Base-by-base conservation (phyloP, 2,797 vertebrate genomes). In the Hyperoplus immaculatus region DNA sequence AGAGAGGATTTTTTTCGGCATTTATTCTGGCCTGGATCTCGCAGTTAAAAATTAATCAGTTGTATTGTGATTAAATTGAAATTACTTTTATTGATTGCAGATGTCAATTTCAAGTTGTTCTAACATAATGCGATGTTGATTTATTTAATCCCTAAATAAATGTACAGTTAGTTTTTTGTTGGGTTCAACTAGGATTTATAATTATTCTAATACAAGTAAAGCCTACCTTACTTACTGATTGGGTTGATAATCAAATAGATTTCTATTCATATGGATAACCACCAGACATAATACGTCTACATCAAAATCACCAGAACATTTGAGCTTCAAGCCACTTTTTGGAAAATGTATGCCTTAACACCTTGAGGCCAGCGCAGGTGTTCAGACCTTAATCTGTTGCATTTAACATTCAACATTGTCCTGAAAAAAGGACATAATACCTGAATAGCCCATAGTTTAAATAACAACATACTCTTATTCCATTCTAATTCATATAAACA, bases 21-120 rank as follows among this genome's bases (percentile, higher is more conserved):
- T 68, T 67, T 77, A 46, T 55, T 45, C 39, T 41, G 38, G 3
- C 76, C 65, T 79, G 11, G 72, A 49, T 61, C 29, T 9, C 65
- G 29, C 3, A 29, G 29, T 29, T 29, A 29, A 29, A 29, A 29
- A 29, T 29, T 2, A 29, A 2, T 29, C 29, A 29, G 3, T 29
- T 29, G 3, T 29, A 29, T 29, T 29, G 29, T 2, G 29, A 29
- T 29, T 29, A 29, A 29, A 29, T 29, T 3, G 0, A 63, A 38
- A 50, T 0, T 1, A 14, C 4, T 11, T 58, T n/a, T 6, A 6
- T 58, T 11, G n/a, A 50, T n/a, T 53, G 42, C 18, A 53, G 7
- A 41, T 18, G 16, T 62, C 6, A 49, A 15, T 43, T 65, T 58
- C 0, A 43, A 38, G 36, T 55, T 69, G 16, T 47, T 45, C 8